Conservation (phyloP, 1,140 invertebrate genomes). For the Aporrectodea caliginosa region DNA sequence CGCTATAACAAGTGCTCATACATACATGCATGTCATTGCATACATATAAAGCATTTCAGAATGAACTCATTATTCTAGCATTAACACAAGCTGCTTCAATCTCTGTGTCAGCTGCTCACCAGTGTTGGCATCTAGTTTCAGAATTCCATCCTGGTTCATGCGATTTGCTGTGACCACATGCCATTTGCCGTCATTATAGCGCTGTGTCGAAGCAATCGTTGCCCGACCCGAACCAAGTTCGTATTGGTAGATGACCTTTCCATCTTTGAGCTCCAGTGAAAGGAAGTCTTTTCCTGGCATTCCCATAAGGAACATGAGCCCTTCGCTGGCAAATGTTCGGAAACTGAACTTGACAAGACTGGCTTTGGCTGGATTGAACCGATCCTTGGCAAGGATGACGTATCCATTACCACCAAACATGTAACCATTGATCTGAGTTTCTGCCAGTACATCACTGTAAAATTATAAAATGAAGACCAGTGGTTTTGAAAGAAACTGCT, state of each 20-base stretch:
- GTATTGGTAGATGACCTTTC: conserved; percentile 69
- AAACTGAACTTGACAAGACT: conserved; percentile 71
- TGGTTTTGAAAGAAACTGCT: too few species aligned
- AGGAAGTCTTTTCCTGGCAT: conserved; percentile 67
- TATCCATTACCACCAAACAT: conserved; percentile 81
- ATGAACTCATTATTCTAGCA: too few species aligned
- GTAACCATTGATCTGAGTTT: conserved; percentile 41
- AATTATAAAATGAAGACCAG: too few species aligned
- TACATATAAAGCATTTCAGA: too few species aligned
- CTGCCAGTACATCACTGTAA: background rate
- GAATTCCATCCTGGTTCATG: conserved; percentile 62
- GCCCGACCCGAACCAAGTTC: conserved; percentile 69
- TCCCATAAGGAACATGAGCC: conserved; percentile 80
- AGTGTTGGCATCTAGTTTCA: conserved; percentile 61
- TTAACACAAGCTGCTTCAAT: too few species aligned
- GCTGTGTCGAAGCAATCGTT: conserved; percentile 53
- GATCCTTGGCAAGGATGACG: conserved; percentile 64
- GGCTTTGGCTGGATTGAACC: conserved; percentile 58
- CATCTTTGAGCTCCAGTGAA: conserved; percentile 74
- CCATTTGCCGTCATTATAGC: conserved; percentile 82
- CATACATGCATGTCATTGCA: too few species aligned
- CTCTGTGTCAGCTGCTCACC: conserved; percentile 13
- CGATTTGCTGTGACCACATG: conserved; percentile 73
- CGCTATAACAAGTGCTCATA: too few species aligned
- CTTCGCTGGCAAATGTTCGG: conserved; percentile 79